Conservation (phyloP, 2,888 invertebrate species). For the Volucella zonaria region DNA sequence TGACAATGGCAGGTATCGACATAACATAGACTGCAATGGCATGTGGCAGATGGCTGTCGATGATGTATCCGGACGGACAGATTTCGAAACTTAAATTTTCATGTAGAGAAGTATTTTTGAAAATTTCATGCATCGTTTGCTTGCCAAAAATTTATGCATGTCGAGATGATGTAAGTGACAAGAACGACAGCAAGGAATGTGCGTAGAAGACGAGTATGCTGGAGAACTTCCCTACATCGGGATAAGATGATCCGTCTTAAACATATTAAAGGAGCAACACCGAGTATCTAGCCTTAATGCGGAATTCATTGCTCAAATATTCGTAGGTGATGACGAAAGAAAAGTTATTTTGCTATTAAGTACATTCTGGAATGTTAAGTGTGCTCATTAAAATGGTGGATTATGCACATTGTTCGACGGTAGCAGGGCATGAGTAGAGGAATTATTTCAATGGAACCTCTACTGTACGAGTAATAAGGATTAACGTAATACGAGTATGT, state of each 20-base stretch:
- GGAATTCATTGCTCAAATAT: too few relatives aligned
- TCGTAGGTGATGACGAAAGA: neutral
- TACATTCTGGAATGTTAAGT: neutral
- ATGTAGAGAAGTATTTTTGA: conserved; percentile 22
- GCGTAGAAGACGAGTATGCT: conserved; percentile 14
- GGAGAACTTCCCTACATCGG: conserved; percentile 41
- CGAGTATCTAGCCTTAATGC: too few relatives aligned
- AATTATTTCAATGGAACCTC: neutral
- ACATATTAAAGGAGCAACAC: neutral
- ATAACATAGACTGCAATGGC: too few relatives aligned
- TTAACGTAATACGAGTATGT: neutral
- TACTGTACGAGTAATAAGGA: neutral
- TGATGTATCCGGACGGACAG: neutral
- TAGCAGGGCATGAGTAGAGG: neutral
- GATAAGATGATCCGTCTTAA: conserved; percentile 29
- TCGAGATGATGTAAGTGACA: conserved; percentile 39
- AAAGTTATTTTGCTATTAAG: neutral
- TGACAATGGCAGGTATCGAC: neutral
- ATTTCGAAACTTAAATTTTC: conserved; percentile 29
- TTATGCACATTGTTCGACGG: conserved; percentile 20
- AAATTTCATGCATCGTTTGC: conserved; percentile 47
- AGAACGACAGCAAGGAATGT: conserved; percentile 20
- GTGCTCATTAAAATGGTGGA: conserved; percentile 8
- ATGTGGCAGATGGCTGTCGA: neutral
- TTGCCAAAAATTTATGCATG: conserved; percentile 26